A percentile compares a stretch with the other conserved stretches of the same genome.
Conservation (phyloP, 1,140 invertebrate genomes). For the Trichomalopsis sarcophagae region DNA sequence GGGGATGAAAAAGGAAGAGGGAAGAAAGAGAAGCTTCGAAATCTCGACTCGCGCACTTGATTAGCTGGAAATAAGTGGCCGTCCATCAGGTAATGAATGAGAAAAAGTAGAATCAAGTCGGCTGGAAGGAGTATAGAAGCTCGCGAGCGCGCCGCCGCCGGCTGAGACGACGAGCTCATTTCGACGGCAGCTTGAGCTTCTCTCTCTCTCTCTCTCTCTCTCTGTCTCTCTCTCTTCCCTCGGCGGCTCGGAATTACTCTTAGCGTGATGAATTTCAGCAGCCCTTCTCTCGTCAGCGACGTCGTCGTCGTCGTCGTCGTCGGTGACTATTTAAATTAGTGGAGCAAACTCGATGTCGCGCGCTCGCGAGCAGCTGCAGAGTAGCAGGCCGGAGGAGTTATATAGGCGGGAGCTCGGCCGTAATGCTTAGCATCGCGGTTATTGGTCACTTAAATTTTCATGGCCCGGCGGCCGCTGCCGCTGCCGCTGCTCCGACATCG, state of each 20-base stretch:
- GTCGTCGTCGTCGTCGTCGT: neutral
- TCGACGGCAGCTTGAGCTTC: neutral
- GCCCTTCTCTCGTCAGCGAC: neutral
- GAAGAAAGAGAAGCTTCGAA: conserved; percentile 7
- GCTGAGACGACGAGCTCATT: conserved; percentile 34
- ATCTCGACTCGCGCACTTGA: conserved; percentile 29
- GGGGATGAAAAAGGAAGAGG: neutral
- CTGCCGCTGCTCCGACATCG: neutral
- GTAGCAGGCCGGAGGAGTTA: neutral
- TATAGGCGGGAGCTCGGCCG: neutral
- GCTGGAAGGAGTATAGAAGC: conserved; percentile 8
- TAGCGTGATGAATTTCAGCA: conserved; percentile 49
- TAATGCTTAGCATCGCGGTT: conserved; percentile 31
- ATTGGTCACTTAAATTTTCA: conserved; percentile 47
- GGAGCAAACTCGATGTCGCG: conserved; percentile 32
- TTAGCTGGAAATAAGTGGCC: conserved; percentile 47
- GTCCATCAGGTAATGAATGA: conserved; percentile 48
- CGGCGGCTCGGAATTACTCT: conserved; percentile 38
- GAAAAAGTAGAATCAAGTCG: conserved; percentile 37
- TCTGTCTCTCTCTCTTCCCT: neutral
- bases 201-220: neutral
- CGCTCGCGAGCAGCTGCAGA: neutral
- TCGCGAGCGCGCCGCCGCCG: neutral
- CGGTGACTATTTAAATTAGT: conserved; percentile 53
- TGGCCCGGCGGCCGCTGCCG: neutral